Evolutionary conservation across 2,888 invertebrate genomes (phyloP), one percentile per base, ranked within the genome.

Genomic region (Hirtodrosophila confusa): DNA sequence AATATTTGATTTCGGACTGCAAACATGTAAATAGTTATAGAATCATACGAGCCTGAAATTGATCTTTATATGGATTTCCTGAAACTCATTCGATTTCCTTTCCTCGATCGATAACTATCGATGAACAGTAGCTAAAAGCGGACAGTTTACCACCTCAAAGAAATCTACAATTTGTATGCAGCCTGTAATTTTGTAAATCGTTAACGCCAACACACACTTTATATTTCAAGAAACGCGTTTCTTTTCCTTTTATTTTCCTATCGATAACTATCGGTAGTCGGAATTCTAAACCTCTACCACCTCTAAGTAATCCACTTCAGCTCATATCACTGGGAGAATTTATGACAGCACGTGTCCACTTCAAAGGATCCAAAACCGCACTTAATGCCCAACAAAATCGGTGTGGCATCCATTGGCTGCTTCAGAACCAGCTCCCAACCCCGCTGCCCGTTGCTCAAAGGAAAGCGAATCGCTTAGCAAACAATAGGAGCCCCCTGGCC

Each of bases 381-480:
- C 82, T 86, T 87, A 78, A 80, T 72, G 71, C 78, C 58, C 47
- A 53, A 63, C 60, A 68, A 63, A 65, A 69, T 40, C 44, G 56
- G 29, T 3, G 41, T 35, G 23, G 31, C 67, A 40, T 12, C 40
- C 57, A 53, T 11, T 17, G 39, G 31, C 48, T 49, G 44, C 49
- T 56, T 65, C 17, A 17, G 17, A 17, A 17, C 9, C 27, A 33
- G 50, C 10, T 49, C 69, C 68, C 44, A 31, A 50, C 33, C 33
- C 36, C 33, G 48, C 35, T 43, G 11, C 33, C 27, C 51, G 9
- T 48, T 27, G 73, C 62, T 48, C 53, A 65, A 67, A 67, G 65
- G 63, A 63, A 70, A 69, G 63, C 86, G 67, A 78, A 87, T 75
- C 88, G 84, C 88, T 84, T 87, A 82, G 82, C 82, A 84, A 88